phyloP scores from a whole-genome alignment of 2,113 vertebrate genomes.

The Toxotes jaculatrix region DNA sequence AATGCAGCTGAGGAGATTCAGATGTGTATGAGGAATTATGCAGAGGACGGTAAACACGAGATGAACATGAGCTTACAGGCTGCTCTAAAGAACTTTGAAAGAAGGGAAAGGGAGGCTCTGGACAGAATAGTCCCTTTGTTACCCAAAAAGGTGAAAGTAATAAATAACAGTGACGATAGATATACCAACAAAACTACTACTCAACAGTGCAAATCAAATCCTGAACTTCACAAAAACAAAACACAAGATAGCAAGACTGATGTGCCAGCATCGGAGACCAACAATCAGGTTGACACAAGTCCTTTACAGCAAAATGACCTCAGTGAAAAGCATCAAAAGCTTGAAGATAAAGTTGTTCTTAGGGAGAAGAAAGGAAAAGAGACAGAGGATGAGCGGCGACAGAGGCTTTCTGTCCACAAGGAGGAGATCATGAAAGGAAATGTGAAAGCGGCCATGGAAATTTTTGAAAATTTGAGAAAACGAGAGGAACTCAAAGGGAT shows the following conservation, averaged over 20 bases:
- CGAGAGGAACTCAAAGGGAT: constrained; percentile 92
- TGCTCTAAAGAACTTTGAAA: constrained; percentile 71
- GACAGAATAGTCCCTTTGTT: constrained; percentile 41
- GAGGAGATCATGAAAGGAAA: constrained; percentile 93
- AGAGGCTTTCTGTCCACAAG: constrained; percentile 91
- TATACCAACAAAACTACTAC: constrained; percentile 17
- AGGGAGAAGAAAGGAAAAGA: constrained; percentile 88
- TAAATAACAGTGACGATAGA: constrained; percentile 27
- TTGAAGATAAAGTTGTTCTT: constrained; percentile 81
- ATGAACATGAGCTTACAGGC: constrained; percentile 62
- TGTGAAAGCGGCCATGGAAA: constrained; percentile 87
- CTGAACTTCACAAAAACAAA: not conserved
- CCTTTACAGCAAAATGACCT: constrained; percentile 7
- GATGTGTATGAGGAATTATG: constrained; percentile 68
- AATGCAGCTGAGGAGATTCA: constrained; percentile 75
- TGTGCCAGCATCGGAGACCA: constrained; percentile 2
- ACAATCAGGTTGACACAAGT: not conserved
- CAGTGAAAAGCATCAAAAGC: constrained; percentile 22
- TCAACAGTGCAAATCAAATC: constrained; percentile 34
- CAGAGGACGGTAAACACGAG: constrained; percentile 63
- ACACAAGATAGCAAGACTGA: constrained; percentile 13
- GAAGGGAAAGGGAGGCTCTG: constrained; percentile 55
- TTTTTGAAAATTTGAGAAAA: constrained; percentile 89
- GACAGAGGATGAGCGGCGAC: constrained; percentile 88
- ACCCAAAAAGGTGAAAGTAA: constrained; percentile 67